Evolutionary conservation across 1,140 invertebrate genomes (phyloP), one percentile per base, ranked within the genome.

Genomic region (Lucilia sericata): DNA sequence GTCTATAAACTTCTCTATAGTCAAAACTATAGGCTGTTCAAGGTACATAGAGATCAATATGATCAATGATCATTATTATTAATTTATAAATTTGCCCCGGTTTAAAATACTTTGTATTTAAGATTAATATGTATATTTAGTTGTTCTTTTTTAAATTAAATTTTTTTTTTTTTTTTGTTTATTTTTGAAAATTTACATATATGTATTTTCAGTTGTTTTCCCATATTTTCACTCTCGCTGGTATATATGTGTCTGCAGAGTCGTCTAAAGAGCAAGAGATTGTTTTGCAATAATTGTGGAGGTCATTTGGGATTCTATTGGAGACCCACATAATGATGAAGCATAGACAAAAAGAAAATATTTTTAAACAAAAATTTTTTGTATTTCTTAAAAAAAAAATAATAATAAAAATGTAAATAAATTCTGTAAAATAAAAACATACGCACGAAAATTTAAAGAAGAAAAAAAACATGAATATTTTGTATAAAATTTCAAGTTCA

Each of bases 211-310:
- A 90, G 89, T 14, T 90, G 89, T 60, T 89, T 90, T 60, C 89
- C 89, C 81, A 88, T 90, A 51, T 90, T 88, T 85, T 88, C 89
- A 9, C 83, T 89, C 84, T 87, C 85, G 19, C 87, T 86, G 47
- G 86, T 89, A 12, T 90, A 88, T 75, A 85, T 86, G 30, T 90
- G 88, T 65, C 86, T 89, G 13, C 89, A 90, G 85, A 88, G 88
- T 55, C 89, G 87, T 0, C 82, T 89, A 8, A 90, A 89, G 75
- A 88, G 88, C 34, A 90, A 90, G 55, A 87, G 89, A 8, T 84
- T 89, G 76, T 89, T 90, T 76, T 90, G 89, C 87, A 88, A 86
- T 86, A 88, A 85, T 49, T 90, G 89, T 82, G 89, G 89, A n/a
- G 89, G 89, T 10, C 88, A 90, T 83, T 83, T 90, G 87, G 89